phyloP scores from a whole-genome alignment of 2,888 invertebrate species.

The Cephus pygmeus region DNA sequence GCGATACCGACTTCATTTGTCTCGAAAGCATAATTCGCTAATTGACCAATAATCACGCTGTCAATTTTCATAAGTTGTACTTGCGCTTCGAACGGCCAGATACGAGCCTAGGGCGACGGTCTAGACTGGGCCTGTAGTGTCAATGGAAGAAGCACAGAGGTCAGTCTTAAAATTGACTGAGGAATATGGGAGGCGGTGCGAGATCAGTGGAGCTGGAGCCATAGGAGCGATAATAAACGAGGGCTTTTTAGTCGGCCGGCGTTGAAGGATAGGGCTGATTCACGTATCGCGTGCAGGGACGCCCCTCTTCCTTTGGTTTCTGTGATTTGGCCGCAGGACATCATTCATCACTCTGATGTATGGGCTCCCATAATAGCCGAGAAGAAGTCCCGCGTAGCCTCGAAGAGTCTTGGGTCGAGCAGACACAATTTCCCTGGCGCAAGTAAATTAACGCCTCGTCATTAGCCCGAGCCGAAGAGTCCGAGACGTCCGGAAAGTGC shows the following conservation, averaged over 20 bases:
- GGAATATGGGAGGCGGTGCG: background rate
- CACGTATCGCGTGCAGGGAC: conserved; percentile 53
- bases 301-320: conserved; percentile 42
- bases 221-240: conserved; percentile 42
- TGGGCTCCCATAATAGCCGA: conserved; percentile 49
- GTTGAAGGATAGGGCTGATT: conserved; percentile 52
- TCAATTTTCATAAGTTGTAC: background rate
- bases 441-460: conserved; percentile 43
- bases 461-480: conserved; percentile 32
- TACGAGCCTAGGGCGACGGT: background rate
- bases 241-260: conserved; percentile 44
- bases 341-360: conserved; percentile 57
- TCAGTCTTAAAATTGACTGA: background rate
- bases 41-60: background rate
- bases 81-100: background rate
- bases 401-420: conserved; percentile 19
- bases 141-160: background rate
- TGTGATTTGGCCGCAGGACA: conserved; percentile 46
- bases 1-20: background rate
- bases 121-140: background rate
- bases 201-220: background rate
- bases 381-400: conserved; percentile 9
- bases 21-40: background rate
- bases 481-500: background rate
- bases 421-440: conserved; percentile 21